Evolutionary conservation across 2,888 invertebrate species (phyloP).

Genomic region (Dasysyrphus tricinctus): DNA sequence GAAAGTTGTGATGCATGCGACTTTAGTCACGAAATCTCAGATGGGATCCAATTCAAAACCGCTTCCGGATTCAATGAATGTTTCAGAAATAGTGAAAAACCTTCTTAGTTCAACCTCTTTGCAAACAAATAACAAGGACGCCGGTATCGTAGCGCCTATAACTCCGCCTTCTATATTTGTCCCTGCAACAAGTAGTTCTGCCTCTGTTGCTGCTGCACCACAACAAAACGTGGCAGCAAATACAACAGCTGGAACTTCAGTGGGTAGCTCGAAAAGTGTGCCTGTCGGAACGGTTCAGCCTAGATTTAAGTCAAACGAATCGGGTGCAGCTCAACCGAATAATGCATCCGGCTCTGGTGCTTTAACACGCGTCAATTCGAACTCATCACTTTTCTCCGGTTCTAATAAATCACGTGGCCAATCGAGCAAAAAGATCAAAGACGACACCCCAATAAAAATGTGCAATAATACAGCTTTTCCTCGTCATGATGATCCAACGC

Average conservation of each 20-base stretch:
- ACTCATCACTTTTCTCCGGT: conserved; percentile 82
- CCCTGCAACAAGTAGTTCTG: background rate
- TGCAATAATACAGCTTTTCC: conserved; percentile 84
- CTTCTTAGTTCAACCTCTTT: conserved; percentile 79
- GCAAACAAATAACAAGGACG: conserved; percentile 64
- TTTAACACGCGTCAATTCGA: conserved; percentile 82
- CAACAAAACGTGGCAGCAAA: conserved; percentile 44
- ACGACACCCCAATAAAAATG: conserved; percentile 83
- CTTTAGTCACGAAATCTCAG: conserved; percentile 86
- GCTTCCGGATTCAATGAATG: conserved; percentile 82
- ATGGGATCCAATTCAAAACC: conserved; percentile 83
- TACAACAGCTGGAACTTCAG: conserved; percentile 75
- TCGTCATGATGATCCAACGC: conserved; percentile 84
- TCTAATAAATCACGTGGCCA: conserved; percentile 82
- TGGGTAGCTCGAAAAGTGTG: conserved; percentile 79
- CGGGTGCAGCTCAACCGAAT: conserved; percentile 65
- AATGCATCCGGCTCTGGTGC: conserved; percentile 75
- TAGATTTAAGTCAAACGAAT: conserved; percentile 81
- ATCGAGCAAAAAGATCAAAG: conserved; percentile 82
- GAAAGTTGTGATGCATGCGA: conserved; percentile 86
- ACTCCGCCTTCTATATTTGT: conserved; percentile 24
- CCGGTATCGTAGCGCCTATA: conserved; percentile 48
- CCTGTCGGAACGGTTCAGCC: conserved; percentile 86
- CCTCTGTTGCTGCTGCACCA: conserved; percentile 30
- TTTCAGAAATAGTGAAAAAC: conserved; percentile 83